Conservation (phyloP, 1,140 invertebrate genomes). For the Drosophila ambigua region DNA sequence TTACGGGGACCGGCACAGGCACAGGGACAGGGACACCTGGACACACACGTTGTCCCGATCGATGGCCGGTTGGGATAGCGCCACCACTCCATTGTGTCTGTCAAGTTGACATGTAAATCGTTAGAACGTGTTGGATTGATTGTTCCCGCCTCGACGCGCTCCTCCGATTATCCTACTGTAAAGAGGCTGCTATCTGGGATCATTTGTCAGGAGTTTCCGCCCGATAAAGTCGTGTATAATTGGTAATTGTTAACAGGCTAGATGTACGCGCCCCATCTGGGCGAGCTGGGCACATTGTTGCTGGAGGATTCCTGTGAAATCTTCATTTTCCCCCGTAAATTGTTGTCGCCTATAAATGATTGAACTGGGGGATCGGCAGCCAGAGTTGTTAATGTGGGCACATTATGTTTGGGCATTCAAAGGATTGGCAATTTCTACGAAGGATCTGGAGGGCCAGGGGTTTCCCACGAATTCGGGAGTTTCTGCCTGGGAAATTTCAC, state of each 20-base stretch:
- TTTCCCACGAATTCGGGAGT: conserved; percentile 62
- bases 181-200: conserved; percentile 25
- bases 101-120: conserved; percentile 81
- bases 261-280: too few species aligned
- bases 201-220: conserved; percentile 62
- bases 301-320: conserved; percentile 50
- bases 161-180: conserved; percentile 27
- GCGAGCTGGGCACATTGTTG: conserved; percentile 50
- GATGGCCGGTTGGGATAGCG: conserved; percentile 20
- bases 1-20: conserved; percentile 7
- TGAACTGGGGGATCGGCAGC: conserved; percentile 1
- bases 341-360: conserved; percentile 41
- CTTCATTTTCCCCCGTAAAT: conserved; percentile 49
- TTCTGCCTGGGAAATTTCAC: conserved; percentile 24
- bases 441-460: conserved; percentile 32
- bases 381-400: conserved; percentile 73
- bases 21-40: conserved; percentile 53
- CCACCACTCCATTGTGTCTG: conserved; percentile 36
- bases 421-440: conserved; percentile 71
- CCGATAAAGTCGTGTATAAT: conserved; percentile 48
- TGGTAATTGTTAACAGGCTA: conserved; percentile 71
- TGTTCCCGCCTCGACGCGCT: conserved; percentile 61
- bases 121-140: conserved; percentile 79
- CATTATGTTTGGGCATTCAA: conserved; percentile 63
- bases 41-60: conserved; percentile 63